These are phyloP conservation scores for Vanacampus margaritifer DNA, from an alignment of 2,113 vertebrate species.

Conservation along the genomic window DNA sequence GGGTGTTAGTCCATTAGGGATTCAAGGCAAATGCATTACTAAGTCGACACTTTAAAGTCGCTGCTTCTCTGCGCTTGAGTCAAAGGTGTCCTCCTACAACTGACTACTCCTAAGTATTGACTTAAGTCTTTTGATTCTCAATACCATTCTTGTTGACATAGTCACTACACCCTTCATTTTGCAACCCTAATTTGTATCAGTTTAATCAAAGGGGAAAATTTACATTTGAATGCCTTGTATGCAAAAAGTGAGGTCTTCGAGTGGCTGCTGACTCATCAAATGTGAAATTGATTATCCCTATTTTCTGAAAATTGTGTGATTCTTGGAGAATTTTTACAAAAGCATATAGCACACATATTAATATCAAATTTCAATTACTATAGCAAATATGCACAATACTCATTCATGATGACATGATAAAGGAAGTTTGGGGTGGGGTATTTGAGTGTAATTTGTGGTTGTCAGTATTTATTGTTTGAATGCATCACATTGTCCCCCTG, in stretches of 20 bases:
- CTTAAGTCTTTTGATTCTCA: not conserved
- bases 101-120: constrained; percentile 15
- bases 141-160: not conserved
- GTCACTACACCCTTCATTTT: not conserved
- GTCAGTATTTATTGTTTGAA: too few species aligned
- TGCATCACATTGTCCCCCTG: too few species aligned
- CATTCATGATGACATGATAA: not conserved
- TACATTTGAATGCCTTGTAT: not conserved
- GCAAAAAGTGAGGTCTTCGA: too few species aligned
- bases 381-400: too few species aligned
- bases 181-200: not conserved
- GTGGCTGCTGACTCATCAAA: too few species aligned
- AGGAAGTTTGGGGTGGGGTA: too few species aligned
- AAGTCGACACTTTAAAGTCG: constrained; percentile 27
- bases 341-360: too few species aligned
- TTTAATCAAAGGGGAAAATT: not conserved
- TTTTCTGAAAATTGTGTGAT: too few species aligned
- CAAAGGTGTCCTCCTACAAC: constrained; percentile 57
- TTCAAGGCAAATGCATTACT: constrained; percentile 25
- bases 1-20: constrained; percentile 21
- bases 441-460: too few species aligned
- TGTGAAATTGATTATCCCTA: too few species aligned
- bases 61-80: constrained; percentile 41
- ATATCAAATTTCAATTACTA: too few species aligned
- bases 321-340: too few species aligned